These are phyloP conservation scores for Rhopalosiphum maidis DNA, from an alignment of 1,140 invertebrate genomes.

Conservation along the genomic window DNA sequence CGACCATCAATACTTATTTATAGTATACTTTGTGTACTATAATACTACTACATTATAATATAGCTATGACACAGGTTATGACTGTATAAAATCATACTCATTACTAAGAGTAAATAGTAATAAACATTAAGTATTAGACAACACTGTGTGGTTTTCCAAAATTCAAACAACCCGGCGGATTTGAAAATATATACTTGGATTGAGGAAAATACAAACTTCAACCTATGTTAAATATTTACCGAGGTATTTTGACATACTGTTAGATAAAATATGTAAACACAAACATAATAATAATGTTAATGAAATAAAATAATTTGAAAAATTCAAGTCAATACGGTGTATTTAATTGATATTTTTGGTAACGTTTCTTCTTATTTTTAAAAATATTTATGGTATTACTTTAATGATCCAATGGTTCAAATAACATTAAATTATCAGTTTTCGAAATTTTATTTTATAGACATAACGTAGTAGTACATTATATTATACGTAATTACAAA, in stretches of 20 bases:
- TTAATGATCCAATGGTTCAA: too few species aligned
- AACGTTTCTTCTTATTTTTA: not conserved
- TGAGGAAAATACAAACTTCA: not conserved
- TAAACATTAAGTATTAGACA: not conserved
- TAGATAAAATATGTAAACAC: not conserved
- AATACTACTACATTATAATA: not conserved
- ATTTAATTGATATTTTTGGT: too few species aligned
- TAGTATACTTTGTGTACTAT: not conserved
- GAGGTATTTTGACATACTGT: not conserved
- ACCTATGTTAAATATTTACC: not conserved
- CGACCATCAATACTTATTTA: not conserved
- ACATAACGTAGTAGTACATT: not conserved
- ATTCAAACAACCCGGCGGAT: not conserved
- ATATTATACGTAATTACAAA: not conserved
- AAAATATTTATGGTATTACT: not conserved
- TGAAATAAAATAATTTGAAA: not conserved
- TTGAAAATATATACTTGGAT: not conserved
- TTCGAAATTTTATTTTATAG: not conserved
- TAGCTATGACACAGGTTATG: not conserved
- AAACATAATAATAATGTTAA: not conserved
- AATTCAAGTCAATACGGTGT: not conserved
- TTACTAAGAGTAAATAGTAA: not conserved
- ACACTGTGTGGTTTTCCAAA: not conserved
- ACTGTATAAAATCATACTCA: not conserved
- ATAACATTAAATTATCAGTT: not conserved